These are phyloP conservation scores for Oreamnos americanus DNA, from an alignment of 2,113 vertebrate species.

Conservation along the genomic window DNA sequence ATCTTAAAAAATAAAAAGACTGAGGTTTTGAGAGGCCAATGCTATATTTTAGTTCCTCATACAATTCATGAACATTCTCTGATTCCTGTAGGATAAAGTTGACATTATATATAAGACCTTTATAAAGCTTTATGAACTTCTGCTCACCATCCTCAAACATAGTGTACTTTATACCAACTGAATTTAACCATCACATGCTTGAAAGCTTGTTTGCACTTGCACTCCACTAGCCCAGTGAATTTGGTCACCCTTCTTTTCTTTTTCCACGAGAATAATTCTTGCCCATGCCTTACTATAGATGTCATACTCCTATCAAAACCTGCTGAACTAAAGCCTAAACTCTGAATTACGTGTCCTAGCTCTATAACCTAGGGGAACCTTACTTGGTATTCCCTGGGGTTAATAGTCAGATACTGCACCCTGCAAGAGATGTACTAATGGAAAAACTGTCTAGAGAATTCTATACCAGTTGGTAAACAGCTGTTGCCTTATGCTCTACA, in stretches of 20 bases:
- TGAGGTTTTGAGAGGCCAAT: background rate
- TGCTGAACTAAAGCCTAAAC: background rate
- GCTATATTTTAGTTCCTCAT: background rate
- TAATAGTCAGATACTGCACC: background rate
- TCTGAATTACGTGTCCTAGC: background rate
- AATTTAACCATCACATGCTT: background rate
- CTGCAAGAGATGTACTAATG: background rate
- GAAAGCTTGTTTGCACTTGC: background rate
- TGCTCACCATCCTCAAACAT: background rate
- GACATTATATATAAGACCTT: background rate
- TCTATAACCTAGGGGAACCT: background rate
- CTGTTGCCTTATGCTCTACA: background rate
- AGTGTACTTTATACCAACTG: fast-evolving
- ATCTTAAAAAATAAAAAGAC: background rate
- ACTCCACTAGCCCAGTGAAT: background rate
- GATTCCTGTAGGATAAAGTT: background rate
- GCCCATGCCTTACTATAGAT: background rate
- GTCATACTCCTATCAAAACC: background rate
- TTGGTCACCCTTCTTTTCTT: background rate
- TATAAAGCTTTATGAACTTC: background rate
- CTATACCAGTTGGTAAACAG: background rate
- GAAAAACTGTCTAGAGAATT: background rate
- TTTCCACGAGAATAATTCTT: background rate
- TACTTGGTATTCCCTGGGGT: background rate
- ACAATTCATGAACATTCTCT: background rate